A percentile compares a stretch with the other conserved stretches of the same genome.
Evolutionary conservation across 2,113 vertebrate species (phyloP).

Genomic region (Apteryx owenii): DNA sequence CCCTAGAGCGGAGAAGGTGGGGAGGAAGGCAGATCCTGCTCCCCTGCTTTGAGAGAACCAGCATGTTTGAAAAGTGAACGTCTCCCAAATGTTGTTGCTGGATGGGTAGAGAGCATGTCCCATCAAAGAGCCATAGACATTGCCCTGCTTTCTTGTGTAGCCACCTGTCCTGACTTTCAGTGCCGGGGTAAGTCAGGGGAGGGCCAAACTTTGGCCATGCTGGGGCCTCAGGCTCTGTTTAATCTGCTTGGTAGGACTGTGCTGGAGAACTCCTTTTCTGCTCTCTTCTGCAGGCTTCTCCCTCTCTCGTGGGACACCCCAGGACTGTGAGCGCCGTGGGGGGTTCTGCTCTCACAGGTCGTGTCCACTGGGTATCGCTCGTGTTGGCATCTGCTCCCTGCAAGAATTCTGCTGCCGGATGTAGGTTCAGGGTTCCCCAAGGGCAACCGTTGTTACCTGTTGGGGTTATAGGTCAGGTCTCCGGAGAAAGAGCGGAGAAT

Average conservation of each 20-base stretch:
- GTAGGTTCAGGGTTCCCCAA: background rate
- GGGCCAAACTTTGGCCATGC: rapidly evolving
- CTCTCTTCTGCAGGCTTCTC: slow-evolving; percentile 4
- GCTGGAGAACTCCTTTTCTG: background rate
- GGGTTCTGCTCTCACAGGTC: slow-evolving; percentile 37
- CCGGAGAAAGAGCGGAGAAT: background rate
- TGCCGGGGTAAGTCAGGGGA: background rate
- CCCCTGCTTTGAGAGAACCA: background rate
- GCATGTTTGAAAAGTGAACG: background rate
- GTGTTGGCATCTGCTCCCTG: slow-evolving; percentile 25
- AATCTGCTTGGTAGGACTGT: background rate
- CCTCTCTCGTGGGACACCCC: background rate
- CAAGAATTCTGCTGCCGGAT: slow-evolving; percentile 40
- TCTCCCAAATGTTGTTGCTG: background rate
- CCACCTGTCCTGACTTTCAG: rapidly evolving
- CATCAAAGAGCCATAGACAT: background rate
- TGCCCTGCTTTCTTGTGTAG: background rate
- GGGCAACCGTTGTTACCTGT: background rate
- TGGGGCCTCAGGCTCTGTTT: background rate
- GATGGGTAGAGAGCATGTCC: no score
- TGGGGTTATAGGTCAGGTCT: background rate
- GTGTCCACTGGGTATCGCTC: background rate
- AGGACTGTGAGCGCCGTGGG: slow-evolving; percentile 13
- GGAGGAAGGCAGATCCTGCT: background rate
- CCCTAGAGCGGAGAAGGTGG: background rate